Evolutionary conservation across 2,113 vertebrate genomes (phyloP).

Genomic region (Tragelaphus scriptus): DNA sequence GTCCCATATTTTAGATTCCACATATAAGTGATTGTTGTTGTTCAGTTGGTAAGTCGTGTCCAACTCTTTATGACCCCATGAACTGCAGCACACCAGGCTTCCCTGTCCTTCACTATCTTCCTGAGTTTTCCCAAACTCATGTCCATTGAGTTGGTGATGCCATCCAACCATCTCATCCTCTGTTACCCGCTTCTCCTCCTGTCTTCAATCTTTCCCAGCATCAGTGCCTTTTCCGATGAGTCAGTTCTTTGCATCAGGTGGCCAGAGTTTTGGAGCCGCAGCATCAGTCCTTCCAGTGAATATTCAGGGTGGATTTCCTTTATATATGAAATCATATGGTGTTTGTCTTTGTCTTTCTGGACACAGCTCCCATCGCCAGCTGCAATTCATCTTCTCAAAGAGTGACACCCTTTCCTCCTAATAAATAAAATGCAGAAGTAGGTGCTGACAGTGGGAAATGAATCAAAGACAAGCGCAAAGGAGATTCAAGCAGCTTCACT

Average conservation of each 20-base stretch:
- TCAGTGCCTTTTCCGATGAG: not conserved
- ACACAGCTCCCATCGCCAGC: not conserved
- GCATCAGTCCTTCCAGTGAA: not conserved
- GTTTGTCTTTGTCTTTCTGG: not conserved
- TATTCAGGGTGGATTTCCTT: not conserved
- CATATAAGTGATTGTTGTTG: not conserved
- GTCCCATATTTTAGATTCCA: not conserved
- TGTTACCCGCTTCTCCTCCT: not conserved
- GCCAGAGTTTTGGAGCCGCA: not conserved
- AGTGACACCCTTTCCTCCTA: not conserved
- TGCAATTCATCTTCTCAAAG: not conserved
- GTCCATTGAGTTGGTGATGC: not conserved
- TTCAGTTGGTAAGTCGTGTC: not conserved
- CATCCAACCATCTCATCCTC: not conserved
- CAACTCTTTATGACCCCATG: not conserved
- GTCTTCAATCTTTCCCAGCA: not conserved
- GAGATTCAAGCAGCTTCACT: not conserved
- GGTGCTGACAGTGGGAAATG: not conserved
- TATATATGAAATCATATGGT: not conserved
- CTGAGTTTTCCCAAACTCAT: not conserved
- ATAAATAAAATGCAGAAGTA: not conserved
- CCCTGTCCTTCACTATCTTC: not conserved
- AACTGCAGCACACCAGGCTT: not conserved
- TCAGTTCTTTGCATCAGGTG: not conserved
- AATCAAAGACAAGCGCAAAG: not conserved